These are phyloP conservation scores for Ctenomys sociabilis DNA, from an alignment of 2,113 vertebrate species.

Conservation along the genomic window DNA sequence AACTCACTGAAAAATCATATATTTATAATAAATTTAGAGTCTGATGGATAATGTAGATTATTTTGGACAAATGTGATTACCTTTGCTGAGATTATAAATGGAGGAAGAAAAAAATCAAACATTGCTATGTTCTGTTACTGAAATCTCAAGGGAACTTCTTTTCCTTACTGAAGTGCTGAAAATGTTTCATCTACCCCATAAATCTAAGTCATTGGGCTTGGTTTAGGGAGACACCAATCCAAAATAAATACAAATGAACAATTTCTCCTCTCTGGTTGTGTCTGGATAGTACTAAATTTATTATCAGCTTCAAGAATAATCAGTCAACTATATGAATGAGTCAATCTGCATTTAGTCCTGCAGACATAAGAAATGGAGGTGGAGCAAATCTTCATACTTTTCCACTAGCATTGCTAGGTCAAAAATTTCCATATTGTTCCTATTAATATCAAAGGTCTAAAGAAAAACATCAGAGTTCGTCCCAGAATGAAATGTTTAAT, in stretches of 20 bases:
- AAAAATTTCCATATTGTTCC: not conserved
- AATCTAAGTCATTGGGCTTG: constrained; percentile 59
- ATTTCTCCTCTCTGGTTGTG: constrained; percentile 55
- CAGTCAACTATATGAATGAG: constrained; percentile 42
- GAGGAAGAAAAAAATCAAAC: constrained; percentile 38
- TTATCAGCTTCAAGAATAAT: constrained; percentile 65
- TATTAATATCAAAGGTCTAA: constrained; percentile 10
- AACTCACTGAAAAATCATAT: constrained; percentile 53
- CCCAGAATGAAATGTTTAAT: not conserved
- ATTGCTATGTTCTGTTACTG: constrained; percentile 23
- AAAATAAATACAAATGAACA: constrained; percentile 68
- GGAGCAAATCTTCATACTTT: constrained; percentile 33
- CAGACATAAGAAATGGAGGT: constrained; percentile 31
- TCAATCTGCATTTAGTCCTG: constrained; percentile 18
- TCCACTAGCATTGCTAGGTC: not conserved
- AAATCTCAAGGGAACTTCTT: constrained; percentile 60
- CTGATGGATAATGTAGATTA: constrained; percentile 62
- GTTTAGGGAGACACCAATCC: constrained; percentile 52
- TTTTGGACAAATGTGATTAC: constrained; percentile 55
- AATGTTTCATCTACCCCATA: constrained; percentile 70
- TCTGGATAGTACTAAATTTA: constrained; percentile 59
- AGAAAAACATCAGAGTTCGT: not conserved
- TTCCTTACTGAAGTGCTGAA: constrained; percentile 66
- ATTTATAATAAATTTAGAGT: constrained; percentile 65
- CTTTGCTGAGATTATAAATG: constrained; percentile 51